Percentiles rank a stretch among this genome's conserved stretches.
Conservation (phyloP, 2,888 invertebrate species). For the Lacanobia wlatinum region DNA sequence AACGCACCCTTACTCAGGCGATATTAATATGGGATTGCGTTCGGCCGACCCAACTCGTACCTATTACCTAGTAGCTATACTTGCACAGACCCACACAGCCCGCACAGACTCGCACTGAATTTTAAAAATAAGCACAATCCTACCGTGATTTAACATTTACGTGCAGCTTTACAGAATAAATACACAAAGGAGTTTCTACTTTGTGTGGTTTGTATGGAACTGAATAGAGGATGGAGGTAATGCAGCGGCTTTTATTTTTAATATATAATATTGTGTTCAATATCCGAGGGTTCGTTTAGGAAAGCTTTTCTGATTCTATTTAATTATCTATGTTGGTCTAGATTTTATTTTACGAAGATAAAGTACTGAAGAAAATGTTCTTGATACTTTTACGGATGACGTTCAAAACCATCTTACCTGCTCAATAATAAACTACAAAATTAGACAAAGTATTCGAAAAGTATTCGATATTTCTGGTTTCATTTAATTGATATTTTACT, state of each 20-base stretch:
- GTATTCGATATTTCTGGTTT: neutral
- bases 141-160: constrained; percentile 66
- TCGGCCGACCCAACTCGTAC: constrained; percentile 37
- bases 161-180: constrained; percentile 46
- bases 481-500: too few species aligned
- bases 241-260: constrained; percentile 48
- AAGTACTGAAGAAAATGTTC: neutral
- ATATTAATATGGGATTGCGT: constrained; percentile 64
- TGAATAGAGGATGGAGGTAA: constrained; percentile 45
- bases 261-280: constrained; percentile 45
- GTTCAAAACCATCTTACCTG: neutral
- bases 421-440: constrained; percentile 14
- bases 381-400: neutral
- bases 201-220: constrained; percentile 26
- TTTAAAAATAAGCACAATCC: constrained; percentile 59
- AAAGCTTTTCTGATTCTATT: constrained; percentile 20
- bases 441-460: constrained; percentile 44
- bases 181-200: constrained; percentile 46
- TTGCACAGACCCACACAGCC: constrained; percentile 32
- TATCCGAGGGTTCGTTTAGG: constrained; percentile 19
- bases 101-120: constrained; percentile 52
- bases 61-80: constrained; percentile 6
- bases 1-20: constrained; percentile 47
- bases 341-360: neutral
- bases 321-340: constrained; percentile 1